A percentile compares a stretch with the other conserved stretches of the same genome.
Conservation (phyloP, 2,797 vertebrate species). For the Neoniphon sammara region DNA sequence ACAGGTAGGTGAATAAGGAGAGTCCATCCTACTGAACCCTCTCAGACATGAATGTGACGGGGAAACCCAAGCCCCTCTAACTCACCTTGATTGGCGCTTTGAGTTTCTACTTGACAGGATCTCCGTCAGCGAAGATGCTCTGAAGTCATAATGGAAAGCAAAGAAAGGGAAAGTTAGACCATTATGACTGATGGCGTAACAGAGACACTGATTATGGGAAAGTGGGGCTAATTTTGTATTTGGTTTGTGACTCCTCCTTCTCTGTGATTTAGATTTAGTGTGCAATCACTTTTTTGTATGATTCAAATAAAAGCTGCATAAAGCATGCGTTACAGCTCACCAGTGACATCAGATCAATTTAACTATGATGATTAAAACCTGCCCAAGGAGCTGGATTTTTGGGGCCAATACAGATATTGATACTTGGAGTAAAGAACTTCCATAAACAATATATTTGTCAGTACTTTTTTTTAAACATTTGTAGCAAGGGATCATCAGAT, state of each 20-base stretch:
- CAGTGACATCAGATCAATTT: slow-evolving; percentile 27
- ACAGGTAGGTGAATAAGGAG: slow-evolving; percentile 60
- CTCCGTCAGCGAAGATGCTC: neutral
- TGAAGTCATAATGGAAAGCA: neutral
- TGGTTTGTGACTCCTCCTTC: neutral
- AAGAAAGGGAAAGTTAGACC: neutral
- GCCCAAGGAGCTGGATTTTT: too few species aligned
- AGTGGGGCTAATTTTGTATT: neutral
- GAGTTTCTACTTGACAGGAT: slow-evolving; percentile 8
- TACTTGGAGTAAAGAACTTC: neutral
- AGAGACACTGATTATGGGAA: neutral
- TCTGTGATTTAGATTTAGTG: neutral
- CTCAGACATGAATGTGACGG: slow-evolving; percentile 41
- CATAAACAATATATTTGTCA: too few species aligned
- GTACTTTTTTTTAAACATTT: too few species aligned
- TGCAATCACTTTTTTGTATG: neutral
- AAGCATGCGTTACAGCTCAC: neutral
- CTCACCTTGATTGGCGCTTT: slow-evolving; percentile 34
- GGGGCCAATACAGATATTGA: slow-evolving; percentile 15
- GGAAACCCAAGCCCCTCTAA: slow-evolving; percentile 57
- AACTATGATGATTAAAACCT: slow-evolving; percentile 12
- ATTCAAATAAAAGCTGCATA: neutral
- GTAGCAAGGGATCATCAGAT: too few species aligned
- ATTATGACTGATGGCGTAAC: neutral
- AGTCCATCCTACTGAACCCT: slow-evolving; percentile 48